Conservation (phyloP, 2,113 vertebrate genomes). For the Dipodomys spectabilis region DNA sequence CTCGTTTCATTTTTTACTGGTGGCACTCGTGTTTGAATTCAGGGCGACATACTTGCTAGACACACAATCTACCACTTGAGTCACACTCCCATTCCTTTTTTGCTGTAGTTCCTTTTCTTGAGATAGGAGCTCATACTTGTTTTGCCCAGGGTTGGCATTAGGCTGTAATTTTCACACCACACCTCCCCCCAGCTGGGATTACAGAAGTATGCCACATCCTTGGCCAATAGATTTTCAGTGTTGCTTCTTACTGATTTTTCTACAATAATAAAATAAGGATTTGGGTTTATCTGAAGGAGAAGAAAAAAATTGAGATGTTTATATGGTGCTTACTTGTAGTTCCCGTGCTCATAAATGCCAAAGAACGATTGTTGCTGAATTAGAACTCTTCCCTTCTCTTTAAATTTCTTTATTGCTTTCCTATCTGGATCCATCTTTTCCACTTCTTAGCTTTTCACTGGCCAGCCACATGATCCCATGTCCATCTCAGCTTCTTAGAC, state of each 20-base stretch:
- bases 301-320: not conserved
- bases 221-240: not conserved
- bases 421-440: not conserved
- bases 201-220: too few relatives aligned
- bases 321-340: not conserved
- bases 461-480: not conserved
- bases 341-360: not conserved
- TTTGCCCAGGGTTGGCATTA: too few relatives aligned
- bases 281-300: not conserved
- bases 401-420: not conserved
- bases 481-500: not conserved
- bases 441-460: not conserved
- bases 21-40: too few relatives aligned
- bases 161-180: too few relatives aligned
- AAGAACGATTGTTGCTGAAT: not conserved
- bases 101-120: too few relatives aligned
- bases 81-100: too few relatives aligned
- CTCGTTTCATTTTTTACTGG: too few relatives aligned
- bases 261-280: not conserved
- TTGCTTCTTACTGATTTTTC: not conserved
- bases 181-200: too few relatives aligned
- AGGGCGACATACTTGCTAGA: too few relatives aligned
- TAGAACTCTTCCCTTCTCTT: not conserved
- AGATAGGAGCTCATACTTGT: too few relatives aligned
- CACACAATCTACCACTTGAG: too few relatives aligned